Evolutionary conservation across 1,140 invertebrate genomes (phyloP), one percentile per base, ranked within the genome.

Genomic region (Macrosteles quadrilineatus): DNA sequence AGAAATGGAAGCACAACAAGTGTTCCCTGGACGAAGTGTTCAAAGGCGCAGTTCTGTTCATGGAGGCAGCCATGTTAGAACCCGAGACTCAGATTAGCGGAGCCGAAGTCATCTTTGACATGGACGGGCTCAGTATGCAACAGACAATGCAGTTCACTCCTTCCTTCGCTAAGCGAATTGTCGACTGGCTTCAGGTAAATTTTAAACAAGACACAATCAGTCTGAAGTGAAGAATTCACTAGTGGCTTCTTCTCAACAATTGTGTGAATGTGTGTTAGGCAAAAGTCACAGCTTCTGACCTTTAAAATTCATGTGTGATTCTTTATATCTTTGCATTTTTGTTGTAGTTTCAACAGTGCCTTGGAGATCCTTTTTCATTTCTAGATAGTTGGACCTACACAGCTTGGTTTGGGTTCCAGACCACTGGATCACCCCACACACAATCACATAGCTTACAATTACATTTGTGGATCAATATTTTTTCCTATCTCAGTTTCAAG

Each of bases 121-220:
- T 93, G 90, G 90, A 93, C 70, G 91, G 92, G 0, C 81, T 94
- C 0, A 88, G 86, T 17, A 79, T 94, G 73, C 87, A 90, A 74
- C 92, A 94, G 78, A 89, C 90, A 0, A 90, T 89, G 88, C 91
- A 92, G 77, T 92, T 94, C 76, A 92, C 90, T 0, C 91, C 91
- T 6, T 86, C 88, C 1, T 93, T 93, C 75, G 91, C 91, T 30
- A 93, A 91, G 76, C 85, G 90, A 72, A 91, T 93, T 69, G 88
- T 94, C 1, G 91, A 93, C 72, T 91, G 89, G 87, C 80, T 94
- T 17, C 92, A 92, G 81, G 87, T 87, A 78, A 53, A 6, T 53
- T 53, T 53, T n/a, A n/a, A n/a, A n/a, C n/a, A n/a, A 72, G 63
- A 43, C 40, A 11, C 9, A 11, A n/a, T 43, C 40, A 43, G n/a